phyloP scores from a whole-genome alignment of 2,797 vertebrate genomes.

The Ceyx erithaca region DNA sequence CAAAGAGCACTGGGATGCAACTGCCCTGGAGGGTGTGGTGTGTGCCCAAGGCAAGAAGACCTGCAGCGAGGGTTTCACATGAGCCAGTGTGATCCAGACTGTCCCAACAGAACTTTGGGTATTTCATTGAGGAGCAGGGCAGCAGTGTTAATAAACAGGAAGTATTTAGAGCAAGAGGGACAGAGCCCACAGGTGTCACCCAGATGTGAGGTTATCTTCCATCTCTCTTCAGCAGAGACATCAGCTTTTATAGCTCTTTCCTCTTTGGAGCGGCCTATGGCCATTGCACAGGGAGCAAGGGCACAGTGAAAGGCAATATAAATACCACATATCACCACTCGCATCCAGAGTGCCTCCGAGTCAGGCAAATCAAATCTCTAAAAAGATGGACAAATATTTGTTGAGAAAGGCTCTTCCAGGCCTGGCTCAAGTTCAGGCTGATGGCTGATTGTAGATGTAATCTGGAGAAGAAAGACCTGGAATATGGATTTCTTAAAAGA shows the following conservation, averaged over 20 bases:
- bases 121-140: background rate
- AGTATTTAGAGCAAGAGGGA: background rate
- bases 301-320: background rate
- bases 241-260: constrained; percentile 27
- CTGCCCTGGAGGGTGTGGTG: background rate
- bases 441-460: background rate
- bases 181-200: constrained; percentile 82
- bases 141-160: background rate
- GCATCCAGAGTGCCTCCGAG: background rate
- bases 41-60: background rate
- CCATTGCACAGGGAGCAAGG: background rate
- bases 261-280: background rate
- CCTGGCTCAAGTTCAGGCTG: background rate
- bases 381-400: constrained; percentile 57
- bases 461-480: background rate
- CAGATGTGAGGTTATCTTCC: constrained; percentile 74
- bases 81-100: constrained; percentile 74
- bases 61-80: constrained; percentile 79
- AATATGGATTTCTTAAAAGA: background rate
- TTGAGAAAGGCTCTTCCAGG: constrained; percentile 35
- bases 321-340: background rate
- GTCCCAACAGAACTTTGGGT: constrained; percentile 69
- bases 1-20: background rate
- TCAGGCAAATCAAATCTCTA: constrained; percentile 15
- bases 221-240: background rate